Base-by-base conservation (phyloP, 2,888 invertebrate species). In the Axea sp. region DNA sequence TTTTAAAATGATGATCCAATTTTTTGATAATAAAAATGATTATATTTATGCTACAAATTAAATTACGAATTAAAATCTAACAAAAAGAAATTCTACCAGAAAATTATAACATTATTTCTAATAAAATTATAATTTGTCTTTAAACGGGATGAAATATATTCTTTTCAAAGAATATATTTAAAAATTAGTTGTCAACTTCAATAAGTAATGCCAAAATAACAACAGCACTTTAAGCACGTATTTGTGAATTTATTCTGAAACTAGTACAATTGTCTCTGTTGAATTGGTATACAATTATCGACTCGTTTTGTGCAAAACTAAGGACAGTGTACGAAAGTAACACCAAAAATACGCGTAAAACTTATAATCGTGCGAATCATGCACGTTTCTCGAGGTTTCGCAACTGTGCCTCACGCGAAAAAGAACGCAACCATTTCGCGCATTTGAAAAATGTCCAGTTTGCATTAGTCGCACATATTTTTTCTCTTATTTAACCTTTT, bases 281-380 rank as follows among this genome's bases (percentile, higher is more conserved):
- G 22, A 41, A 51, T 53, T 12, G 11, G 49, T 45, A 45, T 53
- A 55, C 26, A 53, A 37, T 57, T 39, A 47, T 45, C 11, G 6
- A 2, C 19, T 39, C 17, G 37, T 30, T 39, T 67, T 67, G 67
- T 67, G 67, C 67, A 67, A 55, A 55, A 57, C 39, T 67, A 57
- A 57, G 9, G 24, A 45, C 31, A 31, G 57, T 67, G 39, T 51
- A 43, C 35, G 14, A 64, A 51, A 43, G 26, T 43, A 53, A 64
- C 33, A 62, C 41, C 47, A 49, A 62, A 28, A 39, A 62, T 59
- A n/a, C n/a, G 15, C 24, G 9, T 59, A 33, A 17, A 37, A 14
- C 12, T 1, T n/a, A 24, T 9, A 30, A 30, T 3, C 19, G 30
- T 55, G 41, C 11, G 11, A 33, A 24, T 28, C 35, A 24, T 28